Conservation (phyloP, 2,797 vertebrate genomes). For the Sebastes iracundus region DNA sequence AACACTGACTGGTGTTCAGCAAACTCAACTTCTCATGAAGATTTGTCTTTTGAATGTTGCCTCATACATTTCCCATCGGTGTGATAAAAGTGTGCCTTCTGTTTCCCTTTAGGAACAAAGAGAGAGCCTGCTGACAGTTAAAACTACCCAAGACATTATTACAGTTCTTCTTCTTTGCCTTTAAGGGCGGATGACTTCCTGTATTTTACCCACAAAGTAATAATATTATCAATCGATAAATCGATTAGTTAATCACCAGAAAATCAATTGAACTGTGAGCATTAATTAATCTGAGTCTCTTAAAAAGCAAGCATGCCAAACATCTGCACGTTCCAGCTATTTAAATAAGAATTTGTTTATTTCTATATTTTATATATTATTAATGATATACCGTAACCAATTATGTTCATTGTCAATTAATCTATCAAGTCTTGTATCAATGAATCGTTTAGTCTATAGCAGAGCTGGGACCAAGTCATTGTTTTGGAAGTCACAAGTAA, state of each 20-base stretch:
- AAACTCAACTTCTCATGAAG: conserved; percentile 1
- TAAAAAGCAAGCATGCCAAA: neutral
- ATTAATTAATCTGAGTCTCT: neutral
- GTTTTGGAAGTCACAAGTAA: too few species aligned
- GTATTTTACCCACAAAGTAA: neutral
- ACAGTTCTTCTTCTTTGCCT: neutral
- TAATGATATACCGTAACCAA: neutral
- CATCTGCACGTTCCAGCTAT: neutral
- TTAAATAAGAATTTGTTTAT: neutral
- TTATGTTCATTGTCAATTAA: neutral
- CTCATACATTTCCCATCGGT: neutral
- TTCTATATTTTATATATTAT: neutral
- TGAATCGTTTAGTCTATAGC: neutral
- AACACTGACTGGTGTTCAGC: conserved; percentile 1
- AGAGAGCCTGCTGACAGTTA: neutral
- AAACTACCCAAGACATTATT: neutral
- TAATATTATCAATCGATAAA: too few species aligned
- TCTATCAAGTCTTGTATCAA: neutral
- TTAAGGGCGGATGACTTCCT: fast-evolving
- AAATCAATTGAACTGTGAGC: neutral
- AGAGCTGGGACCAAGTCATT: too few species aligned
- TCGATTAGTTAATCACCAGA: neutral
- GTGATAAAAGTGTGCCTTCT: neutral
- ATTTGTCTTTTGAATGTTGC: neutral
- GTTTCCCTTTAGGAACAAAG: neutral